Evolutionary conservation across 2,888 invertebrate species (phyloP), one percentile per base, ranked within the genome.

Genomic region (Hylaea fasciaria): DNA sequence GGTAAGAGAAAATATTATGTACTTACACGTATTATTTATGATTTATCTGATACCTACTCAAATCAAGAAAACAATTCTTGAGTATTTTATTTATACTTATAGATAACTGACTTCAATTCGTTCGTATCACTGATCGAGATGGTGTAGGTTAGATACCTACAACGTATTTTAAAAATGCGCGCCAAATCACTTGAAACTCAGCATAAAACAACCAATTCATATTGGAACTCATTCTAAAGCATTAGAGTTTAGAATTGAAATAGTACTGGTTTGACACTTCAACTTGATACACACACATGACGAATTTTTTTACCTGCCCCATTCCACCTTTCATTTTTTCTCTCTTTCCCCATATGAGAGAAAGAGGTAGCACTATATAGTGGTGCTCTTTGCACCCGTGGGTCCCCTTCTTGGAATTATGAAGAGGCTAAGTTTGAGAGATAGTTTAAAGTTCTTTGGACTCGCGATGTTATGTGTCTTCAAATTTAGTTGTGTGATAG

Each of bases 401-500:
- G 68, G 74, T 77, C 76, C 74, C 84, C 78, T 81, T 78, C 70
- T 71, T 77, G 68, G 64, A 66, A 65, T 69, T 77, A 72, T 73
- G 77, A 85, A 58, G 65, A 81, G 76, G 71, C 80, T 69, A 74
- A 81, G 71, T 77, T 71, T 49, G 57, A 69, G 44, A 68, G 68
- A 60, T 64, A 65, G 70, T 72, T 69, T 51, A 59, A 44, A 60
- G 57, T 60, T 64, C 41, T 53, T 54, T 43, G 53, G 46, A 22
- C 37, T 45, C 5, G 45, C 1, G 57, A 43, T 39, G 29, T 48
- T 12, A 59, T 47, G 57, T 62, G 55, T 82, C 78, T 83, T 81
- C 22, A 75, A 85, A 72, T 84, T 22, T 66, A 70, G 77, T 72
- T 55, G 85, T 71, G 52, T 87, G 79, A 75, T 82, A 83, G 76